Conservation (phyloP, 2,888 invertebrate species). For the Eilema griseolum region DNA sequence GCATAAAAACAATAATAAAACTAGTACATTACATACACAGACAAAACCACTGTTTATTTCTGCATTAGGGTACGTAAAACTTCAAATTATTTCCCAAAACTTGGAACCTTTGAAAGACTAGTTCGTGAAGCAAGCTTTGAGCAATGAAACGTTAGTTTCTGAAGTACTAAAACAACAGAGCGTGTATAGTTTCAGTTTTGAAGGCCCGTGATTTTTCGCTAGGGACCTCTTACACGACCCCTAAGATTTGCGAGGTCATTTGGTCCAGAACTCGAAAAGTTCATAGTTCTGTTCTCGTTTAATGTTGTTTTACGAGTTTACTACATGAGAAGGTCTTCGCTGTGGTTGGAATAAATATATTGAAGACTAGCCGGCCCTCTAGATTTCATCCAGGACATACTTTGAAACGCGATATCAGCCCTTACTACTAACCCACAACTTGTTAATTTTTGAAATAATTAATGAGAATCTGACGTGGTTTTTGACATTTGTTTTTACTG, state of each 20-base stretch:
- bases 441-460: no score
- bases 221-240: conserved; percentile 21
- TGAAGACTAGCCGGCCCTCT: neutral
- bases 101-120: conserved; percentile 13
- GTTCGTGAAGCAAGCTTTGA: conserved; percentile 18
- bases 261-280: conserved; percentile 19
- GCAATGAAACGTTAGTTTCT: conserved; percentile 29
- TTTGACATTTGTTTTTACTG: no score
- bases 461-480: no score
- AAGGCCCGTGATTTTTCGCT: conserved; percentile 28
- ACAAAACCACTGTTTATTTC: neutral
- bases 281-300: conserved; percentile 22
- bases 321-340: conserved; percentile 13
- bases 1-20: neutral
- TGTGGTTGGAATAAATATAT: conserved; percentile 15
- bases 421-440: no score
- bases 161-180: conserved; percentile 25
- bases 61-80: neutral
- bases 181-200: conserved; percentile 25
- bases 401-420: no score
- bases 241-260: conserved; percentile 24
- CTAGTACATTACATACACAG: neutral
- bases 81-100: conserved; percentile 11
- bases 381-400: no score
- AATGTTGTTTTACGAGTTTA: conserved; percentile 26